Evolutionary conservation across 92 coral and sea anemone species (phyloP), one percentile per base, ranked within the genome.

Genomic region (Porites divaricata): DNA sequence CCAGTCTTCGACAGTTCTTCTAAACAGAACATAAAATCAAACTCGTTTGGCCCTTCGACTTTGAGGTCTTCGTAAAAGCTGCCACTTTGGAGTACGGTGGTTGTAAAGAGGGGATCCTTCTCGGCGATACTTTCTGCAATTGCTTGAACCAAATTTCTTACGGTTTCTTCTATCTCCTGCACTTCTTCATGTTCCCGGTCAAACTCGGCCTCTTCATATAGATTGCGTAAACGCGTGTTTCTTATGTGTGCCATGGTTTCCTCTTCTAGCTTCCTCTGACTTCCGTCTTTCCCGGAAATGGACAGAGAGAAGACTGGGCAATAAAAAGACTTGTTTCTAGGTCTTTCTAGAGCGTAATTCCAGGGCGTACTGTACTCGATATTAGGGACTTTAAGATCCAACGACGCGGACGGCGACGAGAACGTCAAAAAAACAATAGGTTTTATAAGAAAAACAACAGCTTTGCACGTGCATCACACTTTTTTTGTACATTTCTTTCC

Each of bases 21-120:
- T 56, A 89, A 22, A 73, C 92, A 89, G 17, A 89, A 5, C 92
- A 89, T 89, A 58, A 53, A 89, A 75, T 89, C 92, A 24, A 89
- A 89, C 78, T 89, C 92, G 26, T 89, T 74, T 4, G 92, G 92
- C 8, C 87, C 85, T 56, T 89, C 89, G 53, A 80, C 92, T 69
- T 85, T 89, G 1, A 89, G 89, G 13, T 85, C 84, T 61, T 89
- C 92, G 59, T 85, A 85, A 58, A 78, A 84, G 70, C 92, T 89
- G 24, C 89, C 92, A 25, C 92, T 79, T 1, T 63, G 86, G 68
- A 89, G 19, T 9, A 79, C 78, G 51, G n/a, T 45, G 61, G 74
- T 85, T 63, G 21, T 72, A 67, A 89, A 89, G 14, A 85, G 64
- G 13, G 83, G 71, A 35, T 89, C 89, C 26, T 54, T 19, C 25